Base-by-base conservation (phyloP, 2,113 vertebrate genomes). In the Peromyscus leucopus region DNA sequence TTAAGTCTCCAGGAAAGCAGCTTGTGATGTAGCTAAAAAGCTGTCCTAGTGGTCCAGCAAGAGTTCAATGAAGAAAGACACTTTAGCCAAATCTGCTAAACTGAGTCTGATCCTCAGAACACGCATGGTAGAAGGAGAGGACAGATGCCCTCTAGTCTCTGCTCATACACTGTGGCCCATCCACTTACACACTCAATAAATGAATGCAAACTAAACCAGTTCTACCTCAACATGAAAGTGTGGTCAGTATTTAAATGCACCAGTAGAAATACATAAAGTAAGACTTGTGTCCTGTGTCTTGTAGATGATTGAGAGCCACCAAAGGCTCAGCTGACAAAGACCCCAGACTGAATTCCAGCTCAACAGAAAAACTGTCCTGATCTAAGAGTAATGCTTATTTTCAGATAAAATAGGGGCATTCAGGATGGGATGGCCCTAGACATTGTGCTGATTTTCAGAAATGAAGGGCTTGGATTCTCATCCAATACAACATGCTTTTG, bases 1-100 rank as follows among this genome's bases (percentile, higher is more conserved):
- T 51, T 83, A 92, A 74, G 39, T 80, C 55, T 91, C 48, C 91
- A 33, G 59, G 5, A 69, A 59, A 65, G 57, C 71, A 51, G 48
- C 65, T 59, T 78, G 42, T 92, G 57, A 69, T 86, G 7, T 12
- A n/a, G 10, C 82, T 75, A 65, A 71, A 96, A 93, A 91, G 55
- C 33, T 19, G 22, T 59, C 48, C 31, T 57, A 59, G 33, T 22
- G 19, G 33, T 33, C 31, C 51, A 57, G 55, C 33, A 61, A 61
- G 36, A 83, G 21, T n/a, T 59, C 79, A 59, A 4, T 28, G 22
- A 39, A 61, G 55, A 83, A 39, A 83, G 6, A 6, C 36, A 39
- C 80, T 42, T 21, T 22, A 39, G 24, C n/a, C 57, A 83, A 39
- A 61, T 61, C 36, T 83, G 57, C 26, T 59, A 5, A 61, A 26